These are phyloP conservation scores for Ptiloglossa arizonensis DNA, from an alignment of 1,140 invertebrate genomes.

Conservation along the genomic window DNA sequence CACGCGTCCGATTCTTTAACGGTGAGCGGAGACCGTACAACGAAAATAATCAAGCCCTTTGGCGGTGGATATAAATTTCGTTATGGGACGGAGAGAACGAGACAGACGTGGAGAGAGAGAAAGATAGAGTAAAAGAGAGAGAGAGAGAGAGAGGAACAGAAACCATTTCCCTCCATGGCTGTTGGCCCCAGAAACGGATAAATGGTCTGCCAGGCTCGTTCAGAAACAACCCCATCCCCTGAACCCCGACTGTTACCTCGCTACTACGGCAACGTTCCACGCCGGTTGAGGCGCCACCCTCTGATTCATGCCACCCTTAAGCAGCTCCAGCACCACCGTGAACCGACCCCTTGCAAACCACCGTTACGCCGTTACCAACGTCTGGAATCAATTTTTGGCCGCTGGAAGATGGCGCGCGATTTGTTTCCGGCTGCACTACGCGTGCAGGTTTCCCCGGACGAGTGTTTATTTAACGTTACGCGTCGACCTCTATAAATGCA, in stretches of 20 bases:
- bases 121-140: too few species aligned
- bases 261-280: constrained; percentile 24
- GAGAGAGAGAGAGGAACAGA: background rate
- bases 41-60: constrained; percentile 59
- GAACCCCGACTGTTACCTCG: background rate
- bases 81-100: constrained; percentile 45
- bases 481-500: too few species aligned
- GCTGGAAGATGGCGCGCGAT: background rate
- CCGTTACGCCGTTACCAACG: background rate
- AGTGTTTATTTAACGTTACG: too few species aligned
- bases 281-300: constrained; percentile 42
- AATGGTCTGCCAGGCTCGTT: constrained; percentile 63
- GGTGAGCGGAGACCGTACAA: background rate
- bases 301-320: constrained; percentile 63
- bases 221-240: constrained; percentile 62
- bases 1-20: constrained; percentile 24
- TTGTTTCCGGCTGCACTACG: background rate
- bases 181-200: constrained; percentile 63
- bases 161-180: constrained; percentile 55
- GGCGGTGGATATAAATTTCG: constrained; percentile 60
- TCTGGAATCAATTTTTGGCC: constrained; percentile 28
- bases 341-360: constrained; percentile 42
- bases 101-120: too few species aligned
- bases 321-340: constrained; percentile 30
- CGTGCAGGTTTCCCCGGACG: background rate